A percentile compares a stretch with the other conserved stretches of the same genome.
phyloP scores from a whole-genome alignment of 2,888 invertebrate genomes.

The Macrophya annulata region DNA sequence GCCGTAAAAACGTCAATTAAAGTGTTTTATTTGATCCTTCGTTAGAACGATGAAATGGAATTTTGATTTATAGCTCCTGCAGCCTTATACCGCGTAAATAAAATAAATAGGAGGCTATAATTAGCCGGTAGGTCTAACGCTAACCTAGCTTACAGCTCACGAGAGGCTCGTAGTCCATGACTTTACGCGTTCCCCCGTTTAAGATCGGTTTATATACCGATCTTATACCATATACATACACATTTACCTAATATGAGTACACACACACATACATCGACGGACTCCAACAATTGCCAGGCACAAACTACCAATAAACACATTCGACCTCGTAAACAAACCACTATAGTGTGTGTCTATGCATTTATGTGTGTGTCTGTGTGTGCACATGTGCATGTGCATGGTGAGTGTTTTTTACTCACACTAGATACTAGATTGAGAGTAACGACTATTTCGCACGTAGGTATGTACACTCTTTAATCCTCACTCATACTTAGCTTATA shows the following conservation, averaged over 20 bases:
- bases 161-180: conserved; percentile 33
- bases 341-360: neutral
- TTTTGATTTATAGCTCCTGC: conserved; percentile 77
- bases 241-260: neutral
- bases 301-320: conserved; percentile 37
- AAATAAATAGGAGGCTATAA: conserved; percentile 79
- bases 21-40: conserved; percentile 80
- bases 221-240: neutral
- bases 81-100: conserved; percentile 73
- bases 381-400: neutral
- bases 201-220: conserved; percentile 25
- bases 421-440: conserved; percentile 6
- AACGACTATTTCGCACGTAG: neutral
- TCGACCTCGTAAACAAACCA: conserved; percentile 44
- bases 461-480: neutral
- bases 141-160: conserved; percentile 39
- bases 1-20: conserved; percentile 80
- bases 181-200: conserved; percentile 28
- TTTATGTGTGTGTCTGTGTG: no score
- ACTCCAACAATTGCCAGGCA: neutral
- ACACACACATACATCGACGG: neutral
- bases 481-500: conserved; percentile 5
- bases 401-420: neutral
- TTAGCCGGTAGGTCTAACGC: conserved; percentile 71
- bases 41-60: conserved; percentile 80